A percentile compares a stretch with the other conserved stretches of the same genome.
These are phyloP conservation scores for Erethizon dorsatum DNA, from an alignment of 2,797 vertebrate genomes.

Conservation along the genomic window DNA sequence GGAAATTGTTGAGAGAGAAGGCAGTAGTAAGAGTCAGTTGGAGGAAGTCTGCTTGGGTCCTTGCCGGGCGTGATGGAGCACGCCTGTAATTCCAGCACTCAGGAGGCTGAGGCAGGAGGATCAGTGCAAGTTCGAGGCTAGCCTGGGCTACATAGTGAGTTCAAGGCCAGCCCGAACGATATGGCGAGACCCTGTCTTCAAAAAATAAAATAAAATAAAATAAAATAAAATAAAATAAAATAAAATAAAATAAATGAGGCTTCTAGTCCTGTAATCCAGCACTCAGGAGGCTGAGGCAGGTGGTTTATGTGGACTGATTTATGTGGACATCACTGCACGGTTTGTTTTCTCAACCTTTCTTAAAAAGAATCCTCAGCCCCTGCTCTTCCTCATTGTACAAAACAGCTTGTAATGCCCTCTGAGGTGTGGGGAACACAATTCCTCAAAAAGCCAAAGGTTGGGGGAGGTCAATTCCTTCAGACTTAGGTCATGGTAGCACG, in stretches of 20 bases:
- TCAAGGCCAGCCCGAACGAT: neutral
- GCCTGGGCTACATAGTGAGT: neutral
- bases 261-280: no score
- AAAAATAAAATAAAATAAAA: no score
- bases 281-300: no score
- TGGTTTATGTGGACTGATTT: constrained; percentile 15
- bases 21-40: neutral
- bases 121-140: neutral
- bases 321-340: neutral
- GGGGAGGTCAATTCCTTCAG: constrained; percentile 9
- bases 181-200: neutral
- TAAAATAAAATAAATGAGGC: no score
- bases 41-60: neutral
- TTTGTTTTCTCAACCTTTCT: constrained; percentile 47
- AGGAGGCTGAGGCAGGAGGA: neutral
- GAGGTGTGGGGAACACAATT: neutral
- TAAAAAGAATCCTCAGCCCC: constrained; percentile 53
- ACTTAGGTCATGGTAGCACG: constrained; percentile 1
- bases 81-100: neutral
- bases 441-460: neutral
- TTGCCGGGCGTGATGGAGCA: no score
- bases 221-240: no score
- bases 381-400: neutral
- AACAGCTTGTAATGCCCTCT: neutral
- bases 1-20: neutral